Evolutionary conservation across 2,113 vertebrate genomes (phyloP), one percentile per base, ranked within the genome.

Genomic region (Sula dactylatra): DNA sequence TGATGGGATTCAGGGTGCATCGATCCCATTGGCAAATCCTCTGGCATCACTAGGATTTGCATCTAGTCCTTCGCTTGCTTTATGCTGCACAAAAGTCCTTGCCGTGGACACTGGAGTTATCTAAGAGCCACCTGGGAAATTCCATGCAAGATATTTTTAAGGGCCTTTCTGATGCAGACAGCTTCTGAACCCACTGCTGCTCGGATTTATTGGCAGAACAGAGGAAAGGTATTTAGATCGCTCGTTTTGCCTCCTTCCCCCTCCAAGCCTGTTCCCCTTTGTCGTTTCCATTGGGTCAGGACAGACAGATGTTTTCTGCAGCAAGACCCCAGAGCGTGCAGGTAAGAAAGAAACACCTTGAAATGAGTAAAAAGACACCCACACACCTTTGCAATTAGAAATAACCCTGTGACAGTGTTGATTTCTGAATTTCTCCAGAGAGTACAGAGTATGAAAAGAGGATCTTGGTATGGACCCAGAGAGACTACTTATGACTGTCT

Each of bases 381-480:
- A 24, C 61, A 2, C 20, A 34, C 38, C 86, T 89, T 47, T 26
- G 21, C 49, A 21, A 32, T 50, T 19, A 85, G 70, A 94, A 94
- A 65, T 2, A 36, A 65, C 55, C 27, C 27, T 0, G 1, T 14
- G 32, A 77, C 83, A 56, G 78, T 0, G 0, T 4, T 2, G 67
- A 45, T 8, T 9, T 84, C 58, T 93, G 78, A 79, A 44, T 24
- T 36, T 14, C 62, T 91, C 54, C 67, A 0, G 58, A 69, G 61
- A 50, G 58, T 3, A 7, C 45, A 58, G 67, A 59, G 61, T 17
- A 49, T 25, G 61, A 55, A 55, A 86, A 92, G n/a, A 61, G 27
- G 52, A 72, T 72, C 79, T 86, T 26, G 52, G 16, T 90, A 29
- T 59, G 74, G 66, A 59, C 72, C 18, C 65, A 84, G 59, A 49